Percentiles rank a stretch among this genome's conserved stretches.
These are phyloP conservation scores for Himalopsyche tibetana DNA, from an alignment of 2,888 invertebrate species.

Conservation along the genomic window DNA sequence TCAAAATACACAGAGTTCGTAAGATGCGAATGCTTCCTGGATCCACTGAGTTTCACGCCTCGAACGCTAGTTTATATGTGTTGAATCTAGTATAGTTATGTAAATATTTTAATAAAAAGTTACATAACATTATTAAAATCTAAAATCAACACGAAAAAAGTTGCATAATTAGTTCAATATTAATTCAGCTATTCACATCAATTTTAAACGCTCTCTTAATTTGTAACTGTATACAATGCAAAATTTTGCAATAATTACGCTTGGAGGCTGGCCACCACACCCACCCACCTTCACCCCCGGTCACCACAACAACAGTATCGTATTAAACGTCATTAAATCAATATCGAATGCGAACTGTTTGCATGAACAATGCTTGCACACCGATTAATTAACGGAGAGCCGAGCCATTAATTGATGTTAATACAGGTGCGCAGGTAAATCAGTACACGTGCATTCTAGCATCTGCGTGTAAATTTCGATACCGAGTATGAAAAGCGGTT, in stretches of 20 bases:
- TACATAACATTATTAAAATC: background rate
- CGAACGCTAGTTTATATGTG: too few relatives aligned
- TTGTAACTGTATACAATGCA: conserved; percentile 29
- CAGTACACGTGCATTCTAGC: background rate
- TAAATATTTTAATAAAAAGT: too few relatives aligned
- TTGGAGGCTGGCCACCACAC: background rate
- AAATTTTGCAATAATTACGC: conserved; percentile 22
- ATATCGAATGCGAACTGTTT: conserved; percentile 63
- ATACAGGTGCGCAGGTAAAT: conserved; percentile 46
- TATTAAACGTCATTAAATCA: conserved; percentile 65
- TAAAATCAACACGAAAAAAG: background rate
- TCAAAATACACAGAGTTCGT: too few relatives aligned
- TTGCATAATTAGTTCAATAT: background rate
- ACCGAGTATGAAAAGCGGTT: background rate
- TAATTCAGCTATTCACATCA: conserved; percentile 22
- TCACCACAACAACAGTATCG: conserved; percentile 63
- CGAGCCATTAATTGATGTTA: conserved; percentile 64
- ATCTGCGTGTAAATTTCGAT: background rate
- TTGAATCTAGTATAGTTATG: too few relatives aligned
- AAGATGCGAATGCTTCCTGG: too few relatives aligned
- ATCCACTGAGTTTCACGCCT: too few relatives aligned
- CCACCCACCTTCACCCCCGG: background rate
- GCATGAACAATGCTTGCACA: conserved; percentile 64
- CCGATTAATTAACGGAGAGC: conserved; percentile 65
- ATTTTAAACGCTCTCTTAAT: conserved; percentile 42